Percentiles rank a stretch among this genome's conserved stretches.
These are phyloP conservation scores for Aradophagus sp. DNA, from an alignment of 1,140 invertebrate genomes.

Conservation along the genomic window DNA sequence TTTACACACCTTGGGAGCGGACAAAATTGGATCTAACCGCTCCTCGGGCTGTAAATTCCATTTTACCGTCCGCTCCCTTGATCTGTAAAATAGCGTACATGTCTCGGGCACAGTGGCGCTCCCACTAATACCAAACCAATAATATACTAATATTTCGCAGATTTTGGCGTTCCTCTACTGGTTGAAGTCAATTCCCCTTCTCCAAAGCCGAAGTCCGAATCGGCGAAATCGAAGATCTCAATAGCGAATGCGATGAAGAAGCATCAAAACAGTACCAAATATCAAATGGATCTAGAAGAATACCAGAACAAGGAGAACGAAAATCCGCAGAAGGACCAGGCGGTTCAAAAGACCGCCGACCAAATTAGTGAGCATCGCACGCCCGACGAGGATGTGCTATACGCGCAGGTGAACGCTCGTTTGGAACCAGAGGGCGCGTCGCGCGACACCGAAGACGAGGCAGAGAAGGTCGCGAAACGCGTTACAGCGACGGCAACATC, in stretches of 20 bases:
- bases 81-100: too few species aligned
- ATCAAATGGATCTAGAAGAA: constrained; percentile 75
- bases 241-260: constrained; percentile 65
- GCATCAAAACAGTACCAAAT: constrained; percentile 52
- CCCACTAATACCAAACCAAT: too few species aligned
- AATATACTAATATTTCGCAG: too few species aligned
- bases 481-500: constrained; percentile 5
- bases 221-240: constrained; percentile 65
- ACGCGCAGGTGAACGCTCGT: constrained; percentile 69
- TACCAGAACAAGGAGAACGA: constrained; percentile 83
- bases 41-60: too few species aligned
- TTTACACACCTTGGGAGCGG: too few species aligned
- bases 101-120: too few species aligned
- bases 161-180: constrained; percentile 71
- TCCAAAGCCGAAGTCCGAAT: constrained; percentile 60
- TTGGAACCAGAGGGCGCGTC: constrained; percentile 71
- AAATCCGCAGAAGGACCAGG: constrained; percentile 75
- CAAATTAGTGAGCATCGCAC: constrained; percentile 42
- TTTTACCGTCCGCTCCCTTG: too few species aligned
- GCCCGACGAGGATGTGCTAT: constrained; percentile 67
- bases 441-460: constrained; percentile 70
- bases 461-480: constrained; percentile 53
- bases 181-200: constrained; percentile 60
- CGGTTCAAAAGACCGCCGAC: constrained; percentile 11
- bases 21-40: too few species aligned